phyloP scores from a whole-genome alignment of 2,888 invertebrate species.

The Hoplodrina ambigua region DNA sequence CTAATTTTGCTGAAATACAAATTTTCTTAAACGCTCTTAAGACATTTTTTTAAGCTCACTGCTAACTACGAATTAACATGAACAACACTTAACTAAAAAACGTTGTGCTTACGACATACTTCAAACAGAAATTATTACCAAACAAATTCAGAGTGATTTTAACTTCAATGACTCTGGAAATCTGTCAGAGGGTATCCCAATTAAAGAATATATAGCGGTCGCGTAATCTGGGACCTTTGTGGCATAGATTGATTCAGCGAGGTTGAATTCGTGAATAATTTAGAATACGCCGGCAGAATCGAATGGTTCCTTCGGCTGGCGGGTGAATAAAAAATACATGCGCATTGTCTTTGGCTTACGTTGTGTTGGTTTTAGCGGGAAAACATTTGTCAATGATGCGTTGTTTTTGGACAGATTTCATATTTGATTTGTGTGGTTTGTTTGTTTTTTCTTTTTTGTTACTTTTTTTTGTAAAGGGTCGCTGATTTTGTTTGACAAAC shows the following conservation, averaged over 20 bases:
- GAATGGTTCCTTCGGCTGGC: conserved; percentile 68
- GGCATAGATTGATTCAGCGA: conserved; percentile 78
- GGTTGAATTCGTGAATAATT: conserved; percentile 78
- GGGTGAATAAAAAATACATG: conserved; percentile 76
- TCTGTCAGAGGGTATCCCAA: conserved; percentile 62
- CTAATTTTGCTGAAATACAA: no score
- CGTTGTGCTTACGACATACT: neutral
- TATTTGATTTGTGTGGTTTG: conserved; percentile 20
- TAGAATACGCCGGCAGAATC: conserved; percentile 69
- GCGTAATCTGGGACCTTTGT: conserved; percentile 72
- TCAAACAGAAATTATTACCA: conserved; percentile 21
- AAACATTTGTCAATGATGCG: conserved; percentile 54
- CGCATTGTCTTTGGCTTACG: conserved; percentile 66
- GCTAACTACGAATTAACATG: neutral
- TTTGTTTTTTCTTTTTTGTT: conserved; percentile 2
- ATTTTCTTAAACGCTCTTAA: no score
- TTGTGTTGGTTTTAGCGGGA: conserved; percentile 55
- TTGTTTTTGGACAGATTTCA: conserved; percentile 27
- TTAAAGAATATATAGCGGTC: conserved; percentile 78
- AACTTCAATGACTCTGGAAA: conserved; percentile 57
- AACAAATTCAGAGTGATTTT: conserved; percentile 35
- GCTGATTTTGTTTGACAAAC: neutral
- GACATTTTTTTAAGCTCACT: neutral
- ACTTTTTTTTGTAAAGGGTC: conserved; percentile 7
- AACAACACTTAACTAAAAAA: no score